A percentile compares a stretch with the other conserved stretches of the same genome.
Evolutionary conservation across 2,113 vertebrate species (phyloP).

Genomic region (Rhinogobius similis): DNA sequence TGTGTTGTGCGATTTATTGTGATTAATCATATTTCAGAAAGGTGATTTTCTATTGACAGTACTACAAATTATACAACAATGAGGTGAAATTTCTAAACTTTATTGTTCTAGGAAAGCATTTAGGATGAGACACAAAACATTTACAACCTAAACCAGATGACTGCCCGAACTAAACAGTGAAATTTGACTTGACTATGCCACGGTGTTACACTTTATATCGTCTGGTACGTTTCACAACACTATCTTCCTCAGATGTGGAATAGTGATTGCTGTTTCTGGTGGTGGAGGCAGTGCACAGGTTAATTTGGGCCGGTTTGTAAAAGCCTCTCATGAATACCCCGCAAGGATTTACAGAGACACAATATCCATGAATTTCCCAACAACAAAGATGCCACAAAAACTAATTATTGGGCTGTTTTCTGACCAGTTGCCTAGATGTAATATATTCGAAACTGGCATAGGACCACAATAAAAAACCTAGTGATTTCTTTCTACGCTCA

Average conservation of each 20-base stretch:
- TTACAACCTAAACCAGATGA: too few relatives aligned
- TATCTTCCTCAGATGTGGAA: conserved; percentile 37
- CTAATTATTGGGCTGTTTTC: neutral
- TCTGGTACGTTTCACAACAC: conserved; percentile 25
- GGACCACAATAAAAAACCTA: neutral
- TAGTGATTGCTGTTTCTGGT: conserved; percentile 15
- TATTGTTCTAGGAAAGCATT: too few relatives aligned
- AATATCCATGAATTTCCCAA: neutral
- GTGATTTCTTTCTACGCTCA: neutral
- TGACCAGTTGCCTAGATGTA: neutral
- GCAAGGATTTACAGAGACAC: conserved; percentile 41
- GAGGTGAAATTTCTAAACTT: too few relatives aligned
- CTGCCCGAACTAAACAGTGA: too few relatives aligned
- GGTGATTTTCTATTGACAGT: too few relatives aligned
- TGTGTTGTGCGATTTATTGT: too few relatives aligned
- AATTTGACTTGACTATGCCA: neutral
- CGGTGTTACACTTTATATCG: conserved; percentile 15
- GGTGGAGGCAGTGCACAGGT: conserved; percentile 53
- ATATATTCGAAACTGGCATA: neutral
- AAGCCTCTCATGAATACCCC: conserved; percentile 59
- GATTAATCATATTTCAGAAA: too few relatives aligned
- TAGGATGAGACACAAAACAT: too few relatives aligned
- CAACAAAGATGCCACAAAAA: neutral
- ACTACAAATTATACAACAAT: neutral
- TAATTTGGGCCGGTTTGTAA: conserved; percentile 65